Conservation (phyloP, 2,797 vertebrate species). For the Florisuga fusca region DNA sequence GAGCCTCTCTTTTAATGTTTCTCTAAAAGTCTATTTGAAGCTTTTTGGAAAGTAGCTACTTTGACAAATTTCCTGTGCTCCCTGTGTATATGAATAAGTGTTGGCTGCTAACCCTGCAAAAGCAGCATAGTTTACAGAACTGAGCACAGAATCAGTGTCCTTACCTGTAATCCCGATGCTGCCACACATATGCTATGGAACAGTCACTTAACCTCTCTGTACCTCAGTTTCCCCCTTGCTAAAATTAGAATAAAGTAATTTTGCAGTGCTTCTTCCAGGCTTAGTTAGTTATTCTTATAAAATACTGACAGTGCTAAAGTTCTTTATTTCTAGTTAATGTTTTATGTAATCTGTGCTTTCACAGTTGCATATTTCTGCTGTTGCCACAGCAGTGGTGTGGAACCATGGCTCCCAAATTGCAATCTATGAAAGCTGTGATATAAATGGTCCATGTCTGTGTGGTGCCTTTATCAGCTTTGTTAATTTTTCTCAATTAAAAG, state of each 20-base stretch:
- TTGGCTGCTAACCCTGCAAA: slow-evolving; percentile 8
- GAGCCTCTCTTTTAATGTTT: background rate
- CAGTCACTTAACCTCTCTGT: background rate
- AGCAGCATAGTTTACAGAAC: background rate
- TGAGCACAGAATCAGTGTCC: background rate
- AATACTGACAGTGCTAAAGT: background rate
- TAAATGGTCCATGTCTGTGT: background rate
- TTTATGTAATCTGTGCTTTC: slow-evolving; percentile 11
- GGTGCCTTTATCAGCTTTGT: background rate
- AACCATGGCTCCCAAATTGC: background rate
- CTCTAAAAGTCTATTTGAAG: background rate
- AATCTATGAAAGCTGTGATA: background rate
- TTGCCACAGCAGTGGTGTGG: background rate
- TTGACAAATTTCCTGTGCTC: background rate
- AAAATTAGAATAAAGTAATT: slow-evolving; percentile 13
- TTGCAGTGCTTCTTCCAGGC: slow-evolving; percentile 37
- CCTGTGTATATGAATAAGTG: background rate
- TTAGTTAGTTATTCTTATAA: slow-evolving; percentile 16
- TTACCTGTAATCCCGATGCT: background rate
- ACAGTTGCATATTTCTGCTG: background rate
- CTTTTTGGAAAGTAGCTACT: slow-evolving; percentile 28
- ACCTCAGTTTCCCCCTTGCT: slow-evolving; percentile 46
- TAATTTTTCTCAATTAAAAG: background rate
- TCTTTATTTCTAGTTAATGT: slow-evolving; percentile 16
- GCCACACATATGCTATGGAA: background rate